phyloP scores from a whole-genome alignment of 2,797 vertebrate species.

The Chiroxiphia lanceolata region DNA sequence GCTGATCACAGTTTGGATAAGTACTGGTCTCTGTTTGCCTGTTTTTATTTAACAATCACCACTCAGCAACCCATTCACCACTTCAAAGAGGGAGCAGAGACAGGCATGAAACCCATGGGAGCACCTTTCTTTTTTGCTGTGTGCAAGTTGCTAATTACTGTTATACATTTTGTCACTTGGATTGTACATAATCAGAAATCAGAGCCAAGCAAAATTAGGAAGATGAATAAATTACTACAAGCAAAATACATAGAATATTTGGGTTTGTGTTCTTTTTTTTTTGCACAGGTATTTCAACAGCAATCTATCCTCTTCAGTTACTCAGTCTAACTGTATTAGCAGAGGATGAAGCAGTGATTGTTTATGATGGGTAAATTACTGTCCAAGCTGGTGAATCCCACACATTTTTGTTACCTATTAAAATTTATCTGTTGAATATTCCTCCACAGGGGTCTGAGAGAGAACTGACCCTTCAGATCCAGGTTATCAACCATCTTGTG shows the following conservation, averaged over 20 bases:
- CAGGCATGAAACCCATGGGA: background rate
- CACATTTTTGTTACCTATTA: background rate
- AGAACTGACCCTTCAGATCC: background rate
- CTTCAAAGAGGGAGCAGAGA: background rate
- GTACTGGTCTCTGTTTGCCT: background rate
- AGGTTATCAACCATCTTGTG: background rate
- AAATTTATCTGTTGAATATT: background rate
- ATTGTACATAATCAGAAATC: background rate
- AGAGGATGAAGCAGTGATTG: background rate
- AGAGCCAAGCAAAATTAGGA: background rate
- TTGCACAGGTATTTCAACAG: background rate
- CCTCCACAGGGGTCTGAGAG: background rate
- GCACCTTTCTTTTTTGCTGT: background rate
- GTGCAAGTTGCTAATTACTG: background rate
- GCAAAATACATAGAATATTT: background rate
- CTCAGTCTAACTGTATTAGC: background rate
- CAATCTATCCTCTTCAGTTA: background rate
- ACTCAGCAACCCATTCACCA: background rate
- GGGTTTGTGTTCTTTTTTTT: background rate
- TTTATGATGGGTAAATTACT: background rate
- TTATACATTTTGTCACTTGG: background rate
- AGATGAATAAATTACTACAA: background rate
- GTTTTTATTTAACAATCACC: background rate
- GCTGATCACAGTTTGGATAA: background rate
- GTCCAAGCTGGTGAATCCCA: background rate